These are phyloP conservation scores for Orthonyx spaldingii DNA, from an alignment of 2,113 vertebrate species.

Conservation along the genomic window DNA sequence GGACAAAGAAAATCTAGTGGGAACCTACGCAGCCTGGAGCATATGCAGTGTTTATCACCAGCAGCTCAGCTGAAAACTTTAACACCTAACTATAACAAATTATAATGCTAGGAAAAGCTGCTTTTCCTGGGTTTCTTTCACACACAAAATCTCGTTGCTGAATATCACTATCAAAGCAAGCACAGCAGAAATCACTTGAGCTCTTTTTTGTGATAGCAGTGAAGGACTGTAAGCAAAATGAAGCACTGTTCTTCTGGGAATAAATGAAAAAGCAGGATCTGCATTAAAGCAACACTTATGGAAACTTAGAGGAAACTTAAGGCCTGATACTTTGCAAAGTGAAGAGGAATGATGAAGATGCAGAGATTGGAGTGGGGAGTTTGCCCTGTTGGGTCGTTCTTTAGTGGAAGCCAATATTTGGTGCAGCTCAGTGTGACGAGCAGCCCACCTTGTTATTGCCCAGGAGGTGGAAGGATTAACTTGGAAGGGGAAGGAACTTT, in stretches of 20 bases:
- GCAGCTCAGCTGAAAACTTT: constrained; percentile 39
- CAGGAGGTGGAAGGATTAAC: background rate
- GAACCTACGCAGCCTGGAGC: background rate
- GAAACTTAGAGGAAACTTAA: background rate
- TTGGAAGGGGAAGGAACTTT: background rate
- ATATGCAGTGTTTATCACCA: constrained; percentile 27
- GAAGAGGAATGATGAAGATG: background rate
- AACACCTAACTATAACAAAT: constrained; percentile 20
- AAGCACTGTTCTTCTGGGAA: background rate
- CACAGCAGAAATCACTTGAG: constrained; percentile 4
- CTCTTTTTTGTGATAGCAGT: background rate
- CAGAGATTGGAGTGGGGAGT: background rate
- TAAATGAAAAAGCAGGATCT: background rate
- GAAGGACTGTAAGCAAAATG: constrained; percentile 6
- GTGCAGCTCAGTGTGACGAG: background rate
- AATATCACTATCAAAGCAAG: constrained; percentile 31
- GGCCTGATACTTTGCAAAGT: background rate
- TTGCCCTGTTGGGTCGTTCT: background rate
- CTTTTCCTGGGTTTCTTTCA: constrained; percentile 37
- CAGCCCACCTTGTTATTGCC: background rate
- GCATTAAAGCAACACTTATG: background rate
- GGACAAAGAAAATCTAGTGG: constrained; percentile 12
- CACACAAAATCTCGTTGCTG: constrained; percentile 20
- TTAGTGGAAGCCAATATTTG: background rate
- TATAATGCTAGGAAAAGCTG: constrained; percentile 17